Conservation (phyloP, 2,888 invertebrate species). For the Lasioglossum morio region DNA sequence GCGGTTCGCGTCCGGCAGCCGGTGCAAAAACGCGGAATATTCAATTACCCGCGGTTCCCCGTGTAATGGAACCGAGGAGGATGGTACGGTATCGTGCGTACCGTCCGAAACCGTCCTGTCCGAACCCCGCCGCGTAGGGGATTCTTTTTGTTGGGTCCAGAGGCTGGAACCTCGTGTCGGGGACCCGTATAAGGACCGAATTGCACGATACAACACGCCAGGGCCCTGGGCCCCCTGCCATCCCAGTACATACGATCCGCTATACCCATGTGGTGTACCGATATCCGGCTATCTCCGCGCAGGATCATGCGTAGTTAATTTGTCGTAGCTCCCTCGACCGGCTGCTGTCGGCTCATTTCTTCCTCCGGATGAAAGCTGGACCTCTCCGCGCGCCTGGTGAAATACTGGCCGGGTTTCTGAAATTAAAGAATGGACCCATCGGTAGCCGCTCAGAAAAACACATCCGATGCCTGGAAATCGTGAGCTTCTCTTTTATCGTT, state of each 20-base stretch:
- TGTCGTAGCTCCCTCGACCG: conserved; percentile 52
- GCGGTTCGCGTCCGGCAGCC: background rate
- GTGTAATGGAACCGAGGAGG: background rate
- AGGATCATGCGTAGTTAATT: conserved; percentile 71
- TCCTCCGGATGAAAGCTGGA: conserved; percentile 14
- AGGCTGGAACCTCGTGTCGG: conserved; percentile 44
- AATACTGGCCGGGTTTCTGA: background rate
- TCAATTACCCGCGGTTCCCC: conserved; percentile 29
- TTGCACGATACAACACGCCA: conserved; percentile 61
- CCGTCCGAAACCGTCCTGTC: conserved; percentile 37
- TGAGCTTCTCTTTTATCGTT: background rate
- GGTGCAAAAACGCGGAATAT: conserved; percentile 20
- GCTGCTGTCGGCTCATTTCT: conserved; percentile 9
- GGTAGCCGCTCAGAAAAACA: background rate
- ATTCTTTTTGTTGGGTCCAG: conserved; percentile 66
- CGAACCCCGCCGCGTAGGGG: conserved; percentile 29
- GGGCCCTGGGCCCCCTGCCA: conserved; percentile 40
- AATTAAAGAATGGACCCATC: background rate
- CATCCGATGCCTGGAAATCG: background rate
- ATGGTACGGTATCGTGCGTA: background rate
- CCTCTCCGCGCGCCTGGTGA: too few species aligned
- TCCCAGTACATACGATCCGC: conserved; percentile 48
- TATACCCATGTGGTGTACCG: conserved; percentile 43
- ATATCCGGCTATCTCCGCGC: conserved; percentile 58
- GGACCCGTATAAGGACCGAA: conserved; percentile 75